Evolutionary conservation across 53 echinoderm and acorn worm genomes (phyloP).

Genomic region (Antedon mediterranea): DNA sequence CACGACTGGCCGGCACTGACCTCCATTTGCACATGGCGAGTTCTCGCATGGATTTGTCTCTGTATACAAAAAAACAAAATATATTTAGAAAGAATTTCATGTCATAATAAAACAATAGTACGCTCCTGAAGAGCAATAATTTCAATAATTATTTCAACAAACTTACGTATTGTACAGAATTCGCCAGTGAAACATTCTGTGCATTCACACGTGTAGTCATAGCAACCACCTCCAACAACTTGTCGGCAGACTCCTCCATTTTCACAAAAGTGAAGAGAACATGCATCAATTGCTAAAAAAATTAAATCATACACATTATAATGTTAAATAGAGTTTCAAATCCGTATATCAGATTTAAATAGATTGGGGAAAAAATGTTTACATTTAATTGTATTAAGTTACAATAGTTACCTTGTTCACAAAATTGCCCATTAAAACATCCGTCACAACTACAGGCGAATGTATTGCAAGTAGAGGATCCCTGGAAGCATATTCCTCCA

Average conservation of each 20-base stretch:
- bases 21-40: not conserved
- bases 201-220: not conserved
- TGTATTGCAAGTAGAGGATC: constrained; percentile 18
- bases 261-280: constrained; percentile 16
- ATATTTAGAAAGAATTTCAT: too few relatives aligned
- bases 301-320: too few relatives aligned
- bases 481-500: constrained; percentile 35
- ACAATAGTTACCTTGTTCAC: constrained; percentile 34
- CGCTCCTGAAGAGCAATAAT: not conserved
- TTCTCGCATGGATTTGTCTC: not conserved
- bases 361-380: too few relatives aligned
- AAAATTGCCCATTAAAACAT: constrained; percentile 28
- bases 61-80: not conserved
- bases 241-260: constrained; percentile 8
- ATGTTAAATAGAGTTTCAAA: too few relatives aligned
- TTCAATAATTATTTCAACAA: too few relatives aligned
- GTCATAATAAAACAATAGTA: too few relatives aligned
- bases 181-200: not conserved
- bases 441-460: not conserved
- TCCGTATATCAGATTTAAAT: too few relatives aligned
- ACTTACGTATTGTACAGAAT: not conserved
- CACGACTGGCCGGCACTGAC: not conserved
- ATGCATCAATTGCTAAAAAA: constrained; percentile 13
- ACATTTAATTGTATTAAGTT: too few relatives aligned
- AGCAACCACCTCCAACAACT: not conserved